phyloP scores from a whole-genome alignment of 1,140 invertebrate species.

The Drosophila melanogaster region DNA sequence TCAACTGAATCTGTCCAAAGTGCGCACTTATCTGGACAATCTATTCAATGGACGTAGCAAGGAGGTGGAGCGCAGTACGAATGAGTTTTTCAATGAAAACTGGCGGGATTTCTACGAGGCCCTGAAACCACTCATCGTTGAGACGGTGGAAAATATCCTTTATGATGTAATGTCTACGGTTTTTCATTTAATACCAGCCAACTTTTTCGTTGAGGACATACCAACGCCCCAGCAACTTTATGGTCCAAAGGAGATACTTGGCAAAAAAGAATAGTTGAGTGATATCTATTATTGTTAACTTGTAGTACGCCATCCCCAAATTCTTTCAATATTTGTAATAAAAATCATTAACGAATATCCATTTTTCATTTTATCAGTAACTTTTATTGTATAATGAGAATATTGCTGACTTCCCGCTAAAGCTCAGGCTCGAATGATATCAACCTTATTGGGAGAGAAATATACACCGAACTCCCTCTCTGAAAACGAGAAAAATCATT shows the following conservation, averaged over 20 bases:
- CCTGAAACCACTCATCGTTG: conserved; percentile 87
- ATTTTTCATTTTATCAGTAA: not conserved
- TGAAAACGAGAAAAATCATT: conserved; percentile 14
- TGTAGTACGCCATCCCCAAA: not conserved
- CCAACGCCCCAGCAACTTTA: conserved; percentile 67
- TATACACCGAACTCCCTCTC: conserved; percentile 56
- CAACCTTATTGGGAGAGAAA: conserved; percentile 45
- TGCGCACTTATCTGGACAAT: conserved; percentile 64
- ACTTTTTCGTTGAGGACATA: conserved; percentile 79
- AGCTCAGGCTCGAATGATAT: conserved; percentile 53
- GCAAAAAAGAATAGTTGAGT: not conserved
- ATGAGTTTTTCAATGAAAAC: conserved; percentile 89
- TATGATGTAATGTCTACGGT: conserved; percentile 87
- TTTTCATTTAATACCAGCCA: conserved; percentile 87
- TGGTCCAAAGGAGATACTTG: conserved; percentile 85
- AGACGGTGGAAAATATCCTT: conserved; percentile 88
- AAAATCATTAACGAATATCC: not conserved
- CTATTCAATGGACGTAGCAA: conserved; percentile 72
- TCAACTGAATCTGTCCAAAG: conserved; percentile 85
- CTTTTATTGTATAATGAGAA: conserved; percentile 8
- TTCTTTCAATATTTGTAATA: not conserved
- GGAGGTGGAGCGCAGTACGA: conserved; percentile 87
- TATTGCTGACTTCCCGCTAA: not conserved
- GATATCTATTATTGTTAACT: not conserved
- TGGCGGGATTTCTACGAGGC: conserved; percentile 88